These are phyloP conservation scores for Himalopsyche anomala DNA, from an alignment of 2,888 invertebrate genomes.

Conservation along the genomic window DNA sequence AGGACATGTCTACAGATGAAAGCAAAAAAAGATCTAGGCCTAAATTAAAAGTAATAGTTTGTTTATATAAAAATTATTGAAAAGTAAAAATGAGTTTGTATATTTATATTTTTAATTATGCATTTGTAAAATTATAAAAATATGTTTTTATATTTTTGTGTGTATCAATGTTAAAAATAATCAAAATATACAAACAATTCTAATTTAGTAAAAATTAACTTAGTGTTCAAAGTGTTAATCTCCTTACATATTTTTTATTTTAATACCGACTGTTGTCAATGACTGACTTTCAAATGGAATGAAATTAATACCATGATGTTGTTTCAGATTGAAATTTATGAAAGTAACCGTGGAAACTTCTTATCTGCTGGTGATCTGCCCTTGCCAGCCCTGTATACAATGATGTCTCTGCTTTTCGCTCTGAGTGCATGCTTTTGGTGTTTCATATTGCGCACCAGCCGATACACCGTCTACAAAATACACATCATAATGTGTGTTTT, in stretches of 20 bases:
- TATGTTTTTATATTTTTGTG: too few relatives aligned
- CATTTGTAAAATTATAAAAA: too few relatives aligned
- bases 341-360: constrained; percentile 90
- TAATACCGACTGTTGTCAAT: too few relatives aligned
- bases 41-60: too few relatives aligned
- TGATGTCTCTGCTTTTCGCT: constrained; percentile 93
- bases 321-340: constrained; percentile 88
- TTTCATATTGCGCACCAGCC: constrained; percentile 88
- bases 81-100: too few relatives aligned
- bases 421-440: constrained; percentile 95
- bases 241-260: neutral
- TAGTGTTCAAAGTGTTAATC: neutral
- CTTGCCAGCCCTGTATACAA: constrained; percentile 92
- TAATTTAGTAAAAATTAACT: too few relatives aligned
- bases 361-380: constrained; percentile 98
- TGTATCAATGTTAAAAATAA: too few relatives aligned
- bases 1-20: too few relatives aligned
- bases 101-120: too few relatives aligned
- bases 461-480: constrained; percentile 93
- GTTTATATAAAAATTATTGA: too few relatives aligned
- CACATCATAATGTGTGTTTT: constrained; percentile 97
- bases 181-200: too few relatives aligned
- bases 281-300: neutral
- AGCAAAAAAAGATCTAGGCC: too few relatives aligned
- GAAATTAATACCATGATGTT: neutral